phyloP scores from a whole-genome alignment of 2,113 vertebrate species.

The Leucoraja erinaceus region DNA sequence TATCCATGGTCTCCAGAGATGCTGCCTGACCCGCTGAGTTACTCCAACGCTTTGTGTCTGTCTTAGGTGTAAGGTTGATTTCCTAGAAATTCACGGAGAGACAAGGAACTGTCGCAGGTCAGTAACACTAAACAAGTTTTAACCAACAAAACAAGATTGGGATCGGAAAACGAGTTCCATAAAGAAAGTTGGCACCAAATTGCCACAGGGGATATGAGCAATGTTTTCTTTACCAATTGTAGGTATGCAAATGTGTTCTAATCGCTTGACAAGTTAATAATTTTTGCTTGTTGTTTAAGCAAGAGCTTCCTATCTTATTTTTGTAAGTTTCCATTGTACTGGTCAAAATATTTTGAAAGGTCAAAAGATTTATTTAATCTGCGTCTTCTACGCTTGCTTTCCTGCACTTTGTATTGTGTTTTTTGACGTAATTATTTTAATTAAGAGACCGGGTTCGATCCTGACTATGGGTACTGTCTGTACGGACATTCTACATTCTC shows the following conservation, averaged over 20 bases:
- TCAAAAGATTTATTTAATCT: not conserved
- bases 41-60: no score
- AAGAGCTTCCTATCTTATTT: not conserved
- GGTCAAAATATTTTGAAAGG: not conserved
- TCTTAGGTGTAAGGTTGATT: no score
- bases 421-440: not conserved
- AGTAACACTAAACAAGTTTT: no score
- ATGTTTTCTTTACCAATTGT: not conserved
- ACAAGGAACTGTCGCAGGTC: no score
- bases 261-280: not conserved
- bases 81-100: no score
- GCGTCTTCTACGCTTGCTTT: not conserved
- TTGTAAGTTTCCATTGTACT: not conserved
- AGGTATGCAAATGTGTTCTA: not conserved
- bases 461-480: no score
- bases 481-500: no score
- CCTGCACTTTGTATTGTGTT: not conserved
- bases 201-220: not conserved
- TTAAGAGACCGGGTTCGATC: not conserved
- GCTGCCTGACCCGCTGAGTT: no score
- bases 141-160: not conserved
- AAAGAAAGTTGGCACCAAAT: not conserved
- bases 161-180: not conserved
- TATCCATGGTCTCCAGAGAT: no score
- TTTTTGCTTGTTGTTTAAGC: not conserved